These are phyloP conservation scores for Noctuana brunneofusca DNA, from an alignment of 2,888 invertebrate species.

Conservation along the genomic window DNA sequence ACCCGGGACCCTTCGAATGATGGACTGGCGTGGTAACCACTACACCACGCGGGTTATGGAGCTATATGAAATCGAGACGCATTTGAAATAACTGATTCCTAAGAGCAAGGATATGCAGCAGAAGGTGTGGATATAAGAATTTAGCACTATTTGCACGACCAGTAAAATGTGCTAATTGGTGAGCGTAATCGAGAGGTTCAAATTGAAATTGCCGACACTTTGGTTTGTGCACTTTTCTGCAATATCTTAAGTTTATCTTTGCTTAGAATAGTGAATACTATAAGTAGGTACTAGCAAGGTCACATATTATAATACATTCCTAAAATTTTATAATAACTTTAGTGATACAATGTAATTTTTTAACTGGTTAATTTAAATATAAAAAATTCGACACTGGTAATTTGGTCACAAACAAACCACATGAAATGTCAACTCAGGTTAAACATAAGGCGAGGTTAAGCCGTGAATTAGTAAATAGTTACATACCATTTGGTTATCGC, in stretches of 20 bases:
- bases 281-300: no score
- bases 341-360: no score
- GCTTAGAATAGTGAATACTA: no score
- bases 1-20: no score
- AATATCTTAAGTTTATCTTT: neutral
- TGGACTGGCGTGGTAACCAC: no score
- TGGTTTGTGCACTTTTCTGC: slow-evolving; percentile 12
- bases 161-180: slow-evolving; percentile 48
- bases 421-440: neutral
- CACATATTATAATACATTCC: no score
- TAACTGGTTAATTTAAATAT: no score
- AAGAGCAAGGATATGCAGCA: neutral
- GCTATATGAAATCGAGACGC: neutral
- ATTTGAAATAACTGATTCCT: neutral
- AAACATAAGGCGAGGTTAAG: neutral
- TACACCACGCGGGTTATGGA: no score
- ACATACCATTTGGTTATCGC: slow-evolving; percentile 2
- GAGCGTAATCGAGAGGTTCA: slow-evolving; percentile 51
- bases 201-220: slow-evolving; percentile 48
- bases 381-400: neutral
- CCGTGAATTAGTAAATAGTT: neutral
- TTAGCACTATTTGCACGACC: slow-evolving; percentile 34
- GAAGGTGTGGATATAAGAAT: slow-evolving; percentile 29
- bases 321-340: no score
- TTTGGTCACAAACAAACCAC: neutral